A percentile compares a stretch with the other conserved stretches of the same genome.
Conservation (phyloP, 2,888 invertebrate genomes). For the Portevinia maculata region DNA sequence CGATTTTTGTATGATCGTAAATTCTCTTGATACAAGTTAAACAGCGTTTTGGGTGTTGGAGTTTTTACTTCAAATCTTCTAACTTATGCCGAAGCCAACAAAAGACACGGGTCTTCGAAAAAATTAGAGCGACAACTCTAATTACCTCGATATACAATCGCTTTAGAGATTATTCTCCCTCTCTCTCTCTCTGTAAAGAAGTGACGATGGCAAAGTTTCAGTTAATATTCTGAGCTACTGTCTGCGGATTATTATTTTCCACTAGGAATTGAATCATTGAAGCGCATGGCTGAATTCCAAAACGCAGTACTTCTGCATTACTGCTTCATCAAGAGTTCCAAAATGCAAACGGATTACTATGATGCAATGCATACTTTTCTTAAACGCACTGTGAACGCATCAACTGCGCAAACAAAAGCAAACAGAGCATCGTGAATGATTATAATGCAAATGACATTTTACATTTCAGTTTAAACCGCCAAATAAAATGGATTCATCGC, state of each 20-base stretch:
- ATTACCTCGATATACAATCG: conserved; percentile 63
- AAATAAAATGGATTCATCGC: no score
- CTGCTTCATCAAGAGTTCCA: no score
- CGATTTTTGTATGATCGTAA: conserved; percentile 43
- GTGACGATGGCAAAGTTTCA: conserved; percentile 8
- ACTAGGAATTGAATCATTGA: conserved; percentile 17
- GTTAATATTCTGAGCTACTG: conserved; percentile 6
- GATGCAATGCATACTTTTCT: no score
- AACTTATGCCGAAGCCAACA: conserved; percentile 28
- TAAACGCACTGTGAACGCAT: no score
- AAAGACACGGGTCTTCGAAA: conserved; percentile 57
- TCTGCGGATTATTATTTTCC: conserved; percentile 25
- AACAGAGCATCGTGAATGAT: no score
- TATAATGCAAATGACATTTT: no score
- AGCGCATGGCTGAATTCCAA: no score
- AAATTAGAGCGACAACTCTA: conserved; percentile 65
- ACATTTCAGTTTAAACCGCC: no score
- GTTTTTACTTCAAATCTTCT: conserved; percentile 4
- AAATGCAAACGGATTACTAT: no score
- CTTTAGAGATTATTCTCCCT: conserved; percentile 9
- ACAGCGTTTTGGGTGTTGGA: conserved; percentile 38
- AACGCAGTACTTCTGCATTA: no score
- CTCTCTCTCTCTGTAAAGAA: conserved; percentile 1
- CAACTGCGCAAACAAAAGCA: no score
- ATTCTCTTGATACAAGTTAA: conserved; percentile 64